Evolutionary conservation across 2,797 vertebrate genomes (phyloP).

Genomic region (Lagothrix lagotricha): DNA sequence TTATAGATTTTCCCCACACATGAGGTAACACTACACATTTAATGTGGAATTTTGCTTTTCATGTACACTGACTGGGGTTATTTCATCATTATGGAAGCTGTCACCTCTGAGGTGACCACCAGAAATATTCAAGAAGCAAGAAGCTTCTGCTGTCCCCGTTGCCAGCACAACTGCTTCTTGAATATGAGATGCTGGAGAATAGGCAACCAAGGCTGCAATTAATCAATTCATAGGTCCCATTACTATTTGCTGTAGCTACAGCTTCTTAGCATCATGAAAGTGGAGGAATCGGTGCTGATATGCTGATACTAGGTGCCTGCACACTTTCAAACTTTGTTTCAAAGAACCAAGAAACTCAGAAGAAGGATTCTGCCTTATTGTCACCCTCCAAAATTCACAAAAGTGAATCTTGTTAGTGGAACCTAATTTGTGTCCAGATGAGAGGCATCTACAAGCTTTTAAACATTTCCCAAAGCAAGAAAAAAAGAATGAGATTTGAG

Average conservation of each 20-base stretch:
- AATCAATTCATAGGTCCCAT: not conserved
- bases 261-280: not conserved
- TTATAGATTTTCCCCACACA: not conserved
- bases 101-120: not conserved
- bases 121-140: not conserved
- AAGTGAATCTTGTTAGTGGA: not conserved
- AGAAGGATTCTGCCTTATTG: not conserved
- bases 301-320: accelerated
- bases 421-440: not conserved
- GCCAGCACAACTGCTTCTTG: not conserved
- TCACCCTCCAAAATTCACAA: not conserved
- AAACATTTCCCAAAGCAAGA: not conserved
- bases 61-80: not conserved
- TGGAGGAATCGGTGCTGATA: accelerated
- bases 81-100: not conserved
- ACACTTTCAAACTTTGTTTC: not conserved
- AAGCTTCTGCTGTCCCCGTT: not conserved
- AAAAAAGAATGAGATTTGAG: not conserved
- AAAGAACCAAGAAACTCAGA: not conserved
- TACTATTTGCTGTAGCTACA: not conserved
- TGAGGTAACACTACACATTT: not conserved
- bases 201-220: not conserved
- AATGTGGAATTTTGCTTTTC: not conserved
- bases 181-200: not conserved
- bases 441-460: not conserved